These are phyloP conservation scores for Gallinago media DNA, from an alignment of 2,113 vertebrate species.

Conservation along the genomic window DNA sequence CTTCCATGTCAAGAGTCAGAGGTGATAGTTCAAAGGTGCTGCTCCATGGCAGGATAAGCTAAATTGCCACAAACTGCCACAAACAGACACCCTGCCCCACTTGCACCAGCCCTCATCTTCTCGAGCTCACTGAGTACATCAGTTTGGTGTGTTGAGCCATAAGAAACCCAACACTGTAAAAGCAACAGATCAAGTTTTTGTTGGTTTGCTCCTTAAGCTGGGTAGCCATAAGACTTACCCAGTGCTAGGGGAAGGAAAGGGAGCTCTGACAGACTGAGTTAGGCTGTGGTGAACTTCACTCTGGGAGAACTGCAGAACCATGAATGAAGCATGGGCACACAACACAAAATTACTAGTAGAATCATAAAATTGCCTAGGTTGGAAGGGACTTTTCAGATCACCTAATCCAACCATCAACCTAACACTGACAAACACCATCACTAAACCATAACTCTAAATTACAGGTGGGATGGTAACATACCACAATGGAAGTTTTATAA, in stretches of 20 bases:
- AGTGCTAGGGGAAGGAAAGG: background rate
- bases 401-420: too few species aligned
- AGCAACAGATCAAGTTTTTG: background rate
- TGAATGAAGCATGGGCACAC: background rate
- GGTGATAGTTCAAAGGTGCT: background rate
- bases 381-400: too few species aligned
- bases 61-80: background rate
- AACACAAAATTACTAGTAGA: fast-evolving
- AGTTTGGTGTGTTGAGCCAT: background rate
- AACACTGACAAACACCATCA: too few species aligned
- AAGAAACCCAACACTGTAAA: background rate
- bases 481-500: too few species aligned
- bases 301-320: fast-evolving
- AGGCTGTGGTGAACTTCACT: background rate
- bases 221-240: too few species aligned
- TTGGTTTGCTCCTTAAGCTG: background rate
- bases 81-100: background rate
- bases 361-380: too few species aligned
- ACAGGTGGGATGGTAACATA: too few species aligned
- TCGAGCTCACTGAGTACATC: fast-evolving
- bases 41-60: background rate
- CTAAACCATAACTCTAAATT: too few species aligned
- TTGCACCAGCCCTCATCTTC: background rate
- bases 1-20: background rate
- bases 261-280: background rate